Base-by-base conservation (phyloP, 2,888 invertebrate species). In the Mesochorus sp. region DNA sequence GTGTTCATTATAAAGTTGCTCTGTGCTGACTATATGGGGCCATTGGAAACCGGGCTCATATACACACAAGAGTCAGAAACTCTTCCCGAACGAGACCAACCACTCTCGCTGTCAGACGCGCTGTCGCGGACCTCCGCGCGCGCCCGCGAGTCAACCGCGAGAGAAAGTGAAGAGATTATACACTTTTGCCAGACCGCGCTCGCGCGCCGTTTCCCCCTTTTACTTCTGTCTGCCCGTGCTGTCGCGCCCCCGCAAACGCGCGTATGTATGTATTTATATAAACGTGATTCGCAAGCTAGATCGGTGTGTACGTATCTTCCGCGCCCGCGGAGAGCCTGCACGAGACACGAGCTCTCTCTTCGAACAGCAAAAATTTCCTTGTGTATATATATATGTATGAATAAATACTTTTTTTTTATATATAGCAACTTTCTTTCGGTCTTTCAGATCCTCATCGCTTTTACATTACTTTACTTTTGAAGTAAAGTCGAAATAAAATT, bases 91-190 rank as follows among this genome's bases (percentile, higher is more conserved):
- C 78, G 79, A 80, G 80, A 81, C 73, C 82, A 37, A 80, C 79
- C 81, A 86, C 88, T 88, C 88, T 89, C 85, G 81, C 85, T 86
- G 84, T 83, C 84, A 74, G 76, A 64, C 62, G 21, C 77, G 53
- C 79, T 70, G 53, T 31, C 81, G 61, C 24, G 61, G 49, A 51
- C 55, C 70, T 70, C 53, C 51, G 34, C n/a, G 28, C 70, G 53
- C 34, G 59, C 37, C 68, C 59, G 31, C 44, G 34, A 74, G 17
- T 42, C 39, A 44, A 66, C 57, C n/a, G n/a, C 57, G 57, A 67
- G 79, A 80, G 82, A 82, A 82, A 82, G 82, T 82, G 79, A 82
- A 76, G 82, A 80, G 71, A 81, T 81, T 71, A 31, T 59, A n/a
- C n/a, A 80, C 73, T 77, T 80, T 49, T 78, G 74, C 74, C 71